A percentile compares a stretch with the other conserved stretches of the same genome.
These are phyloP conservation scores for Tokudaia tokunoshimensis DNA, from an alignment of 2,797 vertebrate species.

Conservation along the genomic window DNA sequence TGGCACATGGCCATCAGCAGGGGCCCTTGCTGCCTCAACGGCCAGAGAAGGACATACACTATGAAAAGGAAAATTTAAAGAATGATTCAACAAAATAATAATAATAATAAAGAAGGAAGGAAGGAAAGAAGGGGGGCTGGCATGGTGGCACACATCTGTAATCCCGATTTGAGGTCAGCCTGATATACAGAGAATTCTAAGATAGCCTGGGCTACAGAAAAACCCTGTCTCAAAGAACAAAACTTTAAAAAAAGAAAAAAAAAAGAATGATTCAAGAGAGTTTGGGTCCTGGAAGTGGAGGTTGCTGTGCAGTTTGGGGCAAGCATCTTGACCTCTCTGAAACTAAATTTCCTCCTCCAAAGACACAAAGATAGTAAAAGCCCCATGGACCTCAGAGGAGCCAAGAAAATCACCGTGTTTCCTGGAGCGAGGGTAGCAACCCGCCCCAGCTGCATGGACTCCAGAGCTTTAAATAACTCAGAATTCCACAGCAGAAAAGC, in stretches of 20 bases:
- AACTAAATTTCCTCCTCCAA: not conserved
- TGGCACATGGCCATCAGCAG: fast-evolving
- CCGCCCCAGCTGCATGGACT: not conserved
- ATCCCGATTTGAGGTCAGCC: not conserved
- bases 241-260: not conserved
- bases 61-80: not conserved
- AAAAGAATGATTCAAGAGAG: not conserved
- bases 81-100: not conserved
- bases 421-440: not conserved
- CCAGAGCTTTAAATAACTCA: constrained; percentile 56
- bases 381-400: not conserved
- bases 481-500: not conserved
- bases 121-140: too few species aligned
- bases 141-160: not conserved
- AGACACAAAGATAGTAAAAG: not conserved
- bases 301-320: not conserved
- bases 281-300: too few species aligned
- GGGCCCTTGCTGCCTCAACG: too few species aligned
- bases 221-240: not conserved
- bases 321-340: constrained; percentile 38
- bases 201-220: not conserved
- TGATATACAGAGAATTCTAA: not conserved
- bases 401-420: not conserved
- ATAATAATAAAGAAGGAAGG: not conserved
- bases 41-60: not conserved